A percentile compares a stretch with the other conserved stretches of the same genome.
Evolutionary conservation across 2,888 invertebrate genomes (phyloP).

Genomic region (Agrypnus murinus): DNA sequence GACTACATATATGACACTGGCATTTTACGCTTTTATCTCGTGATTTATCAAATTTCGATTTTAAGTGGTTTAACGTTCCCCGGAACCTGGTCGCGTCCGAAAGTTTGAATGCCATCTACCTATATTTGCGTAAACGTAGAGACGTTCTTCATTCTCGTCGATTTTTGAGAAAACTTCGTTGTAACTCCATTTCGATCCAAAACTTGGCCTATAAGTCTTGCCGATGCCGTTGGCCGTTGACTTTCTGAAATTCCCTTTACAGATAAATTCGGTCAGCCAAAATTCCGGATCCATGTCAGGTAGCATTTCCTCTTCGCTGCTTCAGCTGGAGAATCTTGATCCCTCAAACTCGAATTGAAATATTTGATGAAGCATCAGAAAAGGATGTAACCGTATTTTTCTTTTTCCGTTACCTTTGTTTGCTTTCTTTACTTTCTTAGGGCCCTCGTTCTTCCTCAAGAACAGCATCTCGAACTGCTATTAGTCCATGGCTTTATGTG

Average conservation of each 20-base stretch:
- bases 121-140: background rate
- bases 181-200: slow-evolving; percentile 1
- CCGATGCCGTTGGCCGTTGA: slow-evolving; percentile 9
- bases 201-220: slow-evolving; percentile 4
- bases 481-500: no score
- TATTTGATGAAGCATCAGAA: no score
- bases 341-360: no score
- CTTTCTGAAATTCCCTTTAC: slow-evolving; percentile 4
- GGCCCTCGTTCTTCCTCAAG: no score
- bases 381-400: no score
- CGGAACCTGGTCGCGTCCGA: background rate
- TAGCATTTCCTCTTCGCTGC: slow-evolving; percentile 2
- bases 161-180: background rate
- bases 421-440: no score
- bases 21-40: no score
- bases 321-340: background rate
- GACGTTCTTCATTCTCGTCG: no score
- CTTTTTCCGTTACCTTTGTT: no score
- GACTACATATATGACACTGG: no score
- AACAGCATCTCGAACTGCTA: no score
- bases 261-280: slow-evolving; percentile 1
- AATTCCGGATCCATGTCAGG: slow-evolving; percentile 1
- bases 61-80: background rate
- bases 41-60: no score
- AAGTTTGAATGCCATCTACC: slow-evolving; percentile 7